Base-by-base conservation (phyloP, 2,888 invertebrate genomes). In the Cerastoderma edule region DNA sequence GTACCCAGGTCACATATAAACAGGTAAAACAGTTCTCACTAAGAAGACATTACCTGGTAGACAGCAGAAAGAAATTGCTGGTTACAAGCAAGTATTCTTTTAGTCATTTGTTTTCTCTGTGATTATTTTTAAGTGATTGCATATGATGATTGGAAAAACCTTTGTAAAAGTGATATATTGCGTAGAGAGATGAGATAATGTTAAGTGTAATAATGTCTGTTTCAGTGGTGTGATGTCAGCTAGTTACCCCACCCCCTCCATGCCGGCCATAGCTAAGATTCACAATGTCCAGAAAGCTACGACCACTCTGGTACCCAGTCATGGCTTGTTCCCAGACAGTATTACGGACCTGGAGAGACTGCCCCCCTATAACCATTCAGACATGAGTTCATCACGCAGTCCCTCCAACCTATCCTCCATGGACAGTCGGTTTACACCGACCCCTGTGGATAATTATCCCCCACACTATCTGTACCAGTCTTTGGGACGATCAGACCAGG, bases 341-440 rank as follows among this genome's bases (percentile, higher is more conserved):
- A 78, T 80, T 28, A 70, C 80, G 10, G 85, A 87, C 5, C 68
- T 73, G 6, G 86, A 87, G 19, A 69, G 50, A 57, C 73, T 70
- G 67, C 78, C 83, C 10, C 79, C 77, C 0, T 79, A 80, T 64
- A 54, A 54, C 57, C 67, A 60, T 30, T 75, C 75, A 30, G 81
- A 76, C 63, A 69, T 75, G 64, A 82, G 76, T 39, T 83, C 76
- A 53, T 84, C 85, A 10, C 85, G 81, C 1, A 84, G 85, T 72
- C 80, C 84, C n/a, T 85, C 85, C 56, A 84, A 89, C 87, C 85
- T 86, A 27, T 88, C 84, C 35, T 79, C 82, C n/a, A 81, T 78
- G 8, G 63, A 83, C 48, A 88, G 85, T 33, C 75, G 86, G 35
- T 81, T 79, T 53, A 86, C 87, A 3, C 84, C 89, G 6, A 87